phyloP scores from a whole-genome alignment of 2,888 invertebrate genomes.

The Hyppa rectilinea region DNA sequence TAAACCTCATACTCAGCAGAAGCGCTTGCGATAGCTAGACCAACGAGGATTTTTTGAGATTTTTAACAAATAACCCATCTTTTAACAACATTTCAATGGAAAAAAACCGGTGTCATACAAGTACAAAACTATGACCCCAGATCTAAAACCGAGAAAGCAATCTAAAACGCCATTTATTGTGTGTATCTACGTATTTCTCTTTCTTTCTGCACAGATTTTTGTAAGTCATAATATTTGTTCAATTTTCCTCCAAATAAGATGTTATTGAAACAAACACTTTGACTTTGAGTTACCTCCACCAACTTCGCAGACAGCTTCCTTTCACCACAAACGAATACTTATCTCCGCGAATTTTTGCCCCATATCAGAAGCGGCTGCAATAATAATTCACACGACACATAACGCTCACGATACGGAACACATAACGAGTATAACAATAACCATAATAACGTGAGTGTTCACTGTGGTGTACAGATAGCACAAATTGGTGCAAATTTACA shows the following conservation, averaged over 20 bases:
- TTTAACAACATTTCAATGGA: too few species aligned
- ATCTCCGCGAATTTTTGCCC: slow-evolving; percentile 1
- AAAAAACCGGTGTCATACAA: too few species aligned
- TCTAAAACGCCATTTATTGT: too few species aligned
- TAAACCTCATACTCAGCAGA: too few species aligned
- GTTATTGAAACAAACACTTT: neutral
- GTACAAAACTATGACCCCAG: too few species aligned
- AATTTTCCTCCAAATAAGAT: neutral
- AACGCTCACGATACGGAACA: slow-evolving; percentile 42
- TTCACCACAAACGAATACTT: slow-evolving; percentile 23
- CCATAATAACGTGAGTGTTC: slow-evolving; percentile 46
- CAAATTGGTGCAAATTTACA: slow-evolving; percentile 54
- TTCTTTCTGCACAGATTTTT: too few species aligned
- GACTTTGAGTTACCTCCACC: neutral
- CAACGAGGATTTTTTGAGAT: too few species aligned
- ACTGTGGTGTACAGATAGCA: slow-evolving; percentile 46
- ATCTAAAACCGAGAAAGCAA: too few species aligned
- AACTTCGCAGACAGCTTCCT: slow-evolving; percentile 7
- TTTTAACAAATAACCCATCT: too few species aligned
- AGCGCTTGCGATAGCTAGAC: too few species aligned
- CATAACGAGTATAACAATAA: slow-evolving; percentile 40
- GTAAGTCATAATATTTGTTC: too few species aligned
- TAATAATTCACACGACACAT: slow-evolving; percentile 44
- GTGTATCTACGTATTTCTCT: too few species aligned
- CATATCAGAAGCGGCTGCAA: slow-evolving; percentile 34